phyloP scores from a whole-genome alignment of 2,113 vertebrate genomes.

The Microcebus murinus region DNA sequence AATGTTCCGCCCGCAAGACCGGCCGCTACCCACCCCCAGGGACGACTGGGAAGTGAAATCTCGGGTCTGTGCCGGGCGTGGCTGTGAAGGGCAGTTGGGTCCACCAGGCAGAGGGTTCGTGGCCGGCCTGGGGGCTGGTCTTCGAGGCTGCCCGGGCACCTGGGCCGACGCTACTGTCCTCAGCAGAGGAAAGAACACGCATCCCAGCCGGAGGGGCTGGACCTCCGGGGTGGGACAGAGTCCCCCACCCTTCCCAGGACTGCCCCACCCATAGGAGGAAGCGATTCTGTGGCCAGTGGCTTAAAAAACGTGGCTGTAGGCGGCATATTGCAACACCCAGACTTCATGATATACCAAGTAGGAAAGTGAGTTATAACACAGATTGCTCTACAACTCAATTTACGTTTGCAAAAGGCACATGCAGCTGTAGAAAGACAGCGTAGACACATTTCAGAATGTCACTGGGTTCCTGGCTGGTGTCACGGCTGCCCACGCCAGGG shows the following conservation, averaged over 20 bases:
- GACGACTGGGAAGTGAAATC: constrained; percentile 72
- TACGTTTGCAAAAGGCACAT: too few species aligned
- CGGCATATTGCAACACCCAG: background rate
- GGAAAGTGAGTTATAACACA: background rate
- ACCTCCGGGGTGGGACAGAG: background rate
- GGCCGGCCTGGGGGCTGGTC: accelerated
- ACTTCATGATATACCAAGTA: background rate
- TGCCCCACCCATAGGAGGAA: background rate
- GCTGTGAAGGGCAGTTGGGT: accelerated
- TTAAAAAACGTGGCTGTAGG: background rate
- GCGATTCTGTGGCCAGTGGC: background rate
- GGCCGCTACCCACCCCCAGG: background rate
- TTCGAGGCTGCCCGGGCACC: background rate
- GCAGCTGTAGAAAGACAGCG: background rate
- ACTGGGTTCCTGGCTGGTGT: too few species aligned
- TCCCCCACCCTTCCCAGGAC: accelerated
- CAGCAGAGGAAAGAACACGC: background rate
- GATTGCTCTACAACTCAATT: background rate
- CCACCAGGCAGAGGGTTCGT: background rate
- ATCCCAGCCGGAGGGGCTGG: background rate
- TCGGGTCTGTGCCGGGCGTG: background rate
- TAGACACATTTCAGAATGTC: background rate
- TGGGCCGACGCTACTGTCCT: background rate
- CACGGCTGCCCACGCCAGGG: too few species aligned
- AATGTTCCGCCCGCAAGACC: background rate